A percentile compares a stretch with the other conserved stretches of the same genome.
Evolutionary conservation across 2,797 vertebrate species (phyloP).

Genomic region (Silurus lanzhouensis): DNA sequence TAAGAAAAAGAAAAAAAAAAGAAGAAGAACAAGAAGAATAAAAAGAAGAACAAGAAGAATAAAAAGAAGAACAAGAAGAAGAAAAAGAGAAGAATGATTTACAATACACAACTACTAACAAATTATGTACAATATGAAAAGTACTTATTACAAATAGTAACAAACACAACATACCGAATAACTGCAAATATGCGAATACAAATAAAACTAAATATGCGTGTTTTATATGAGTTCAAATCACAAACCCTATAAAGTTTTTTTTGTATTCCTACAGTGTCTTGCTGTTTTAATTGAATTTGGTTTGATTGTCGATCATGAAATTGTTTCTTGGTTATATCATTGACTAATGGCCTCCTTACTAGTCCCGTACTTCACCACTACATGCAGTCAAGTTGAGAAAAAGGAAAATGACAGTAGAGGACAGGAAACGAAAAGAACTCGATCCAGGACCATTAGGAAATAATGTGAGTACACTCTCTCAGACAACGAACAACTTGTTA

Average conservation of each 20-base stretch:
- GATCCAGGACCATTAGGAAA: background rate
- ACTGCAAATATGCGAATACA: background rate
- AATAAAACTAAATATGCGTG: background rate
- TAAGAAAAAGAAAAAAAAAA: background rate
- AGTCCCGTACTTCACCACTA: conserved; percentile 38
- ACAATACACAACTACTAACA: background rate
- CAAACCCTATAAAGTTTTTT: background rate
- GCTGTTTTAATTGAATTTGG: background rate
- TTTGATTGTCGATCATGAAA: background rate
- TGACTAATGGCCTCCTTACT: conserved; percentile 7
- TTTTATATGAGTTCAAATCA: background rate
- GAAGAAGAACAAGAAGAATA: too few relatives aligned
- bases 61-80: background rate
- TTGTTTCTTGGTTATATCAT: background rate
- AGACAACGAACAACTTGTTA: background rate
- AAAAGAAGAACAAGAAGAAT: background rate
- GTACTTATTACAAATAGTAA: background rate
- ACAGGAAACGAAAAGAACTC: background rate
- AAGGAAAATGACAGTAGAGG: background rate
- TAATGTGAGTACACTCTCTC: background rate
- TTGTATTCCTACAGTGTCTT: background rate
- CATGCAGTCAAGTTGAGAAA: conserved; percentile 35
- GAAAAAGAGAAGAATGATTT: background rate
- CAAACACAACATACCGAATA: background rate
- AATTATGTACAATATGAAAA: background rate